These are phyloP conservation scores for Dynastes maya DNA, from an alignment of 2,888 invertebrate genomes.

Conservation along the genomic window DNA sequence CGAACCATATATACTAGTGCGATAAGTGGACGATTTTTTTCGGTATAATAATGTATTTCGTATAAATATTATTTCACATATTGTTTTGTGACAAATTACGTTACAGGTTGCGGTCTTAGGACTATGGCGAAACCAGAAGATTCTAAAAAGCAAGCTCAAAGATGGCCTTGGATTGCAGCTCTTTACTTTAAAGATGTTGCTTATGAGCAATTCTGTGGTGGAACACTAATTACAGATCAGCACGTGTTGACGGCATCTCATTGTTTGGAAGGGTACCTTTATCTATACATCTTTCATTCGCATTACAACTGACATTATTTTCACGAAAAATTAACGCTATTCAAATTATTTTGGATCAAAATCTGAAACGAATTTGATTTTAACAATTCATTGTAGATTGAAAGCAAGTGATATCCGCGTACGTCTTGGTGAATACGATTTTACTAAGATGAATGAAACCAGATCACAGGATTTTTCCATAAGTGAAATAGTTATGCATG, in stretches of 20 bases:
- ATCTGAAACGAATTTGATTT: too few species aligned
- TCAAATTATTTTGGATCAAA: too few species aligned
- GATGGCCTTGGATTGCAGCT: constrained; percentile 91
- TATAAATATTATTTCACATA: neutral
- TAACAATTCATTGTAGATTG: constrained; percentile 68
- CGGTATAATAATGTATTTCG: constrained; percentile 16
- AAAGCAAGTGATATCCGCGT: constrained; percentile 77
- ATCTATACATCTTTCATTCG: neutral
- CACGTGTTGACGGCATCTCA: constrained; percentile 87
- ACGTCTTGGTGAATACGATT: constrained; percentile 88
- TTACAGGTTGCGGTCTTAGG: constrained; percentile 64
- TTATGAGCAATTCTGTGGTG: constrained; percentile 84
- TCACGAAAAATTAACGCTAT: too few species aligned
- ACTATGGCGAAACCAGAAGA: constrained; percentile 50
- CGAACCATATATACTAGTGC: too few species aligned
- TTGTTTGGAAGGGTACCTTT: constrained; percentile 76
- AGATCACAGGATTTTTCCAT: constrained; percentile 81
- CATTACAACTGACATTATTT: constrained; percentile 49
- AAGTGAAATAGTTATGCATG: constrained; percentile 78
- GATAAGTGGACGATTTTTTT: neutral
- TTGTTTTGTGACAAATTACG: neutral
- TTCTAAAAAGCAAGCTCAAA: constrained; percentile 50
- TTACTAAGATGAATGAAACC: constrained; percentile 78
- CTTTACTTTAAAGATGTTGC: constrained; percentile 74
- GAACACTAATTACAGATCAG: constrained; percentile 83